A percentile compares a stretch with the other conserved stretches of the same genome.
phyloP scores from a whole-genome alignment of 1,140 invertebrate species.

The Megalonaias nervosa region DNA sequence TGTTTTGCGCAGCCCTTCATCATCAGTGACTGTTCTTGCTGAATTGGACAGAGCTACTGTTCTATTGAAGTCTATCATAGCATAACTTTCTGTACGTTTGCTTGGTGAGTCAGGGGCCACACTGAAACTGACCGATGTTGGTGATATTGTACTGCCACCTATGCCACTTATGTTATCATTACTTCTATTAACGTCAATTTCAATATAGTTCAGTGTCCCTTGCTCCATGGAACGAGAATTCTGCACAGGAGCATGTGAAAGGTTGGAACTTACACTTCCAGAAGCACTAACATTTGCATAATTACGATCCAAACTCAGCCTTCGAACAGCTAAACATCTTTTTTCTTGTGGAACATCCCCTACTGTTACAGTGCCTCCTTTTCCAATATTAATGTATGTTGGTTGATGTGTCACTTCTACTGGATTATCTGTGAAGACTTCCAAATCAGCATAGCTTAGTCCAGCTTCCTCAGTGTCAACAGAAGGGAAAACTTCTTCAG shows the following conservation, averaged over 20 bases:
- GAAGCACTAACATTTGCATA: constrained; percentile 48
- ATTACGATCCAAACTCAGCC: constrained; percentile 38
- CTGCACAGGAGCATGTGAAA: no score
- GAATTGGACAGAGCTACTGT: constrained; percentile 83
- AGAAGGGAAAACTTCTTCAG: no score
- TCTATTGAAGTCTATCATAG: constrained; percentile 94
- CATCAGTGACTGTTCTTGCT: constrained; percentile 56
- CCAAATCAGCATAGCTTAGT: constrained; percentile 40
- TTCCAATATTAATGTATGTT: constrained; percentile 54
- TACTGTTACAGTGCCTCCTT: neutral
- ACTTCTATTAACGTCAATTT: constrained; percentile 80
- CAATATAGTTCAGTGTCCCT: constrained; percentile 81
- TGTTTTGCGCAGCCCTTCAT: constrained; percentile 69
- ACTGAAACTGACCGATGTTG: constrained; percentile 69
- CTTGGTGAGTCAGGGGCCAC: constrained; percentile 54
- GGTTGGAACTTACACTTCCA: neutral
- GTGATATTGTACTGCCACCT: constrained; percentile 30
- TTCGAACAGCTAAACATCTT: constrained; percentile 6
- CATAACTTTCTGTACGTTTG: constrained; percentile 82
- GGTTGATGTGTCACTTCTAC: constrained; percentile 27
- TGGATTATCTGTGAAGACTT: constrained; percentile 29
- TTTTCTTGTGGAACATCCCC: constrained; percentile 9
- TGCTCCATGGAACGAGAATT: no score
- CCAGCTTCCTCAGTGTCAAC: constrained; percentile 32
- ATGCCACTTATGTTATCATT: constrained; percentile 23